Evolutionary conservation across 2,797 vertebrate genomes (phyloP), one percentile per base, ranked within the genome.

Genomic region (Parauchenoglanis ngamensis): DNA sequence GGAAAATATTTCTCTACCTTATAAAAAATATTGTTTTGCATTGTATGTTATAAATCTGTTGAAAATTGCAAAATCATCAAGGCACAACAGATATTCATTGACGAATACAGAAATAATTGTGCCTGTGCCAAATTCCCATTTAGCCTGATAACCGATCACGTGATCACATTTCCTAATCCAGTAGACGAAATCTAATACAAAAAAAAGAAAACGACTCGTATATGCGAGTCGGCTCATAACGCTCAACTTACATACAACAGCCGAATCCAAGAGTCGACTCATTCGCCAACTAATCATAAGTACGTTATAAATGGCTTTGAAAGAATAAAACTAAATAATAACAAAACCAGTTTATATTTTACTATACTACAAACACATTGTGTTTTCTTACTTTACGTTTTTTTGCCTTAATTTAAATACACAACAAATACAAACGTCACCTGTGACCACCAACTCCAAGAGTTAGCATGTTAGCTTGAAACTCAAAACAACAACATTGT

Each of bases 221-320:
- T 10, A 6, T 70, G 11, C 13, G 75, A 77, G 15, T 56, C 75
- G 75, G 7, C 5, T 35, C 21, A 76, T 8, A 75, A 19, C 3
- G 1, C 21, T 77, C 17, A 23, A 0, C 13, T 63, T 25, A 46
- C 7, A 4, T 15, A 44, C 19, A 46, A 68, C 46, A 83, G 6
- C 46, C 46, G 63, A 83, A 23, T 83, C n/a, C 4, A 31, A 12
- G 28, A 83, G n/a, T 83, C n/a, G 81, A 68, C 19, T 83, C 81
- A 31, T 12, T 15, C 25, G 70, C 28, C 19, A 5, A 44, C 11
- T 1, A 35, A 35, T 12, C 54, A 21, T 5, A 56, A 31, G 15
- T 54, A 57, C 4, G 4, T 35, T 57, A 56, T 7, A 54, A 72
- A 44, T 17, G 1, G 7, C 5, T 54, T 46, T 77, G 46, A 4